A percentile compares a stretch with the other conserved stretches of the same genome.
Evolutionary conservation across 2,888 invertebrate species (phyloP).

Genomic region (Oithona nana): DNA sequence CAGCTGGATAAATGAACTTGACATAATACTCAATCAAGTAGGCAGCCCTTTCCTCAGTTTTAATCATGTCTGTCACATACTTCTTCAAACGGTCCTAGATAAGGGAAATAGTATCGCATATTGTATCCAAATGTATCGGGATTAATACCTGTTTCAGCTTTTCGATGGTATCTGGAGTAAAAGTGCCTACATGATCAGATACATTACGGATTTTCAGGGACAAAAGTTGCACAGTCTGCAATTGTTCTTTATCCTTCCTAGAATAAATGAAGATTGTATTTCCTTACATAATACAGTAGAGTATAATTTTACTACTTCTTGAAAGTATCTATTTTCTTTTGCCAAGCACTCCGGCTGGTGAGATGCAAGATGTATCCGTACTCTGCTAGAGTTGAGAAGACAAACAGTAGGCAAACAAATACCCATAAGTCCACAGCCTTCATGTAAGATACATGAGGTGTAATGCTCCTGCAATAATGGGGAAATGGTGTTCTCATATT

Average conservation of each 20-base stretch:
- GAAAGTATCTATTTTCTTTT: conserved; percentile 10
- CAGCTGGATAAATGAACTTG: conserved; percentile 9
- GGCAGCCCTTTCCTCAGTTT: background rate
- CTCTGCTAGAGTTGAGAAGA: conserved; percentile 22
- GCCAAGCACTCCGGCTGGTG: conserved; percentile 11
- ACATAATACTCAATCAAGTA: conserved; percentile 12
- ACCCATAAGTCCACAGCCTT: conserved; percentile 24
- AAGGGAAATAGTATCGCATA: background rate
- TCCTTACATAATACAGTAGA: background rate
- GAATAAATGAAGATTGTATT: background rate
- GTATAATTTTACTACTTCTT: background rate
- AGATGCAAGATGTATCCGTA: conserved; percentile 21
- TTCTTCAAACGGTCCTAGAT: background rate
- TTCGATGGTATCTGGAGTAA: background rate
- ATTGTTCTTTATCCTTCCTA: background rate
- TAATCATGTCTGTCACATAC: background rate
- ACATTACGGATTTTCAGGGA: background rate
- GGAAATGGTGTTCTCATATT: no score
- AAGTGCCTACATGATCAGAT: background rate
- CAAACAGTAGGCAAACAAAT: conserved; percentile 23
- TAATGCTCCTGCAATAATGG: background rate
- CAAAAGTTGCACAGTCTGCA: background rate
- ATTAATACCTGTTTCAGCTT: background rate
- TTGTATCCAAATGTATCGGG: background rate
- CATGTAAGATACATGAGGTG: conserved; percentile 25